These are phyloP conservation scores for Agelaius tricolor DNA, from an alignment of 2,113 vertebrate genomes.

Conservation along the genomic window DNA sequence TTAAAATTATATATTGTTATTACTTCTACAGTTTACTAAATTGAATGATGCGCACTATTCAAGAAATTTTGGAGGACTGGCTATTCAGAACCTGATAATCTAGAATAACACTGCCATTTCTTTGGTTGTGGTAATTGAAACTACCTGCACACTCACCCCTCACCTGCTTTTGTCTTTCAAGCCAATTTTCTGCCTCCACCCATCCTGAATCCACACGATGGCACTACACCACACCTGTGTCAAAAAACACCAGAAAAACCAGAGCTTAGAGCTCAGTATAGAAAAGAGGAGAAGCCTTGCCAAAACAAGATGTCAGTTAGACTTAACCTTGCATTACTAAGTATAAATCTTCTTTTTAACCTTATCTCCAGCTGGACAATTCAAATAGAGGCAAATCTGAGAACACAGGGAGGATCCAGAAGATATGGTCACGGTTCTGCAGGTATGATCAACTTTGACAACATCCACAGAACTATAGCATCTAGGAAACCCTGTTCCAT, in stretches of 20 bases:
- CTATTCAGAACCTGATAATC: background rate
- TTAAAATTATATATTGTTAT: background rate
- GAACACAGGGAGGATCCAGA: background rate
- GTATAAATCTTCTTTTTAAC: background rate
- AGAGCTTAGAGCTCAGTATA: background rate
- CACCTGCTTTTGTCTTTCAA: background rate
- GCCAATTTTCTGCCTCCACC: background rate
- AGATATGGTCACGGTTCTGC: background rate
- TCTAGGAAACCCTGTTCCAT: background rate
- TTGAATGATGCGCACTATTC: background rate
- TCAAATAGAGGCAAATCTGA: background rate
- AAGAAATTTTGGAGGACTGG: background rate
- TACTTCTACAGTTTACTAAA: background rate
- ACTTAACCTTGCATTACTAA: background rate
- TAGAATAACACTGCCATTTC: background rate
- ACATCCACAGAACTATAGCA: background rate
- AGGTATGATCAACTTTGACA: background rate
- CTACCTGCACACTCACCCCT: background rate
- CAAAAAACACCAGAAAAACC: background rate
- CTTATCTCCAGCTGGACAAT: background rate
- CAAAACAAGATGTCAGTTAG: background rate
- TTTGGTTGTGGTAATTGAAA: background rate
- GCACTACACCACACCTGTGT: background rate
- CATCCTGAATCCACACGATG: background rate
- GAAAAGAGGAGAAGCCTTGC: background rate